Base-by-base conservation (phyloP, 2,113 vertebrate genomes). In the Triplophysa rosa region DNA sequence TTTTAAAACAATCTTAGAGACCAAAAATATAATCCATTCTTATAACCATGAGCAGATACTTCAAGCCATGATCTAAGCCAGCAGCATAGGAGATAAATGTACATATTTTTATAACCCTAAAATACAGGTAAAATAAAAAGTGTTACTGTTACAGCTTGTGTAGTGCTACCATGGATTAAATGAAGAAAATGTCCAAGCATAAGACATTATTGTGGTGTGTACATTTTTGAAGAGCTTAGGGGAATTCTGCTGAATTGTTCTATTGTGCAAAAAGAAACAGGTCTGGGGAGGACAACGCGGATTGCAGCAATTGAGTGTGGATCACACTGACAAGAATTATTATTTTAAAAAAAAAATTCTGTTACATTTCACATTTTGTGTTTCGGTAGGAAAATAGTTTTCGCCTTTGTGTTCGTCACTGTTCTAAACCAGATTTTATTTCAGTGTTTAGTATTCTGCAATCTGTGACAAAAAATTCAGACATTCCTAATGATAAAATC, bases 181-280 rank as follows among this genome's bases (percentile, higher is more conserved):
- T 26, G 19, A 58, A 58, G 54, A 21, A 10, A 58, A n/a, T n/a
- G 19, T 74, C 58, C 23, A 45, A 23, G 13, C 26, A 23, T 29
- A 72, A 58, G 69, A 19, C 54, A 8, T 58, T 21, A n/a, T 8
- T 8, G 54, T n/a, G 2, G 0, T 72, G 33, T 61, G 70, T 63
- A 16, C 58, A 29, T 63, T 63, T 63, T 74, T 63, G 40, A 74
- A 40, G 37, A 47, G 58, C 37, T 74, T 63, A 74, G 2, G 37
- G 62, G 21, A 62, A 74, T 42, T 62, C 37, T 24, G 71, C 13
- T 58, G 21, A 59, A 56, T 70, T 21, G 26, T 56, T 71, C 49
- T 71, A 12, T 58, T 59, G 54, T 72, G 33, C 52, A 40, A 33
- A 70, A n/a, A 56, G 52, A n/a, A 56, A 17, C 17, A 56, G 52